Evolutionary conservation across 2,888 invertebrate genomes (phyloP).

Genomic region (Cotesia congregata): DNA sequence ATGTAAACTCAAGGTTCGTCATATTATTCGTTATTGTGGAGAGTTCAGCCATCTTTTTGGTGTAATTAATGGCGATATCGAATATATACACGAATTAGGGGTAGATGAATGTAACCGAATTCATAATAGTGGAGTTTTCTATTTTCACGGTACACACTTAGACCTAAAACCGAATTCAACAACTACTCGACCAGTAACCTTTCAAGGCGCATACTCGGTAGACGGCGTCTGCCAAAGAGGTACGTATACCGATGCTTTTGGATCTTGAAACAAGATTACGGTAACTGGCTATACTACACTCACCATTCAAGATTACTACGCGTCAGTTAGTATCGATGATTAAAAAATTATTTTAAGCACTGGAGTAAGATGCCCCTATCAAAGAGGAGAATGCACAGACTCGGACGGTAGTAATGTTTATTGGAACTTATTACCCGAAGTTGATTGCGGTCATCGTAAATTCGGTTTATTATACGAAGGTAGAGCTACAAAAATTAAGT

Average conservation of each 20-base stretch:
- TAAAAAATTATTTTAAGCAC: constrained; percentile 36
- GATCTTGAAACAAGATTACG: constrained; percentile 30
- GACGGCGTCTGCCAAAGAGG: constrained; percentile 19
- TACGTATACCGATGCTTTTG: constrained; percentile 23
- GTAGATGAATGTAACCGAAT: no score
- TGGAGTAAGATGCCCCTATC: constrained; percentile 34
- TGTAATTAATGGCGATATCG: no score
- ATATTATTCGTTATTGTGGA: no score
- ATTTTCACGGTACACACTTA: no score
- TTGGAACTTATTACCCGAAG: constrained; percentile 29
- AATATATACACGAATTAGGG: no score
- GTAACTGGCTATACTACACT: constrained; percentile 31
- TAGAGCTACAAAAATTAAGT: background rate
- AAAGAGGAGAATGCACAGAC: constrained; percentile 32
- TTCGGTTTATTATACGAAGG: constrained; percentile 29
- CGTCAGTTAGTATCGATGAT: constrained; percentile 27
- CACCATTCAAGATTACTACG: constrained; percentile 14
- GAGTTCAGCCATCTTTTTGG: no score
- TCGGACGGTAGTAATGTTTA: constrained; percentile 37
- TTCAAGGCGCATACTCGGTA: no score
- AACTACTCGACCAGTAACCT: no score
- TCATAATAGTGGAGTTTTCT: no score
- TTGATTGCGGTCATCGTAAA: background rate
- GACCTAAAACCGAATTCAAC: no score
- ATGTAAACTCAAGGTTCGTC: background rate